Percentiles rank a stretch among this genome's conserved stretches.
Conservation (phyloP, 2,113 vertebrate genomes). For the Scopus umbretta region DNA sequence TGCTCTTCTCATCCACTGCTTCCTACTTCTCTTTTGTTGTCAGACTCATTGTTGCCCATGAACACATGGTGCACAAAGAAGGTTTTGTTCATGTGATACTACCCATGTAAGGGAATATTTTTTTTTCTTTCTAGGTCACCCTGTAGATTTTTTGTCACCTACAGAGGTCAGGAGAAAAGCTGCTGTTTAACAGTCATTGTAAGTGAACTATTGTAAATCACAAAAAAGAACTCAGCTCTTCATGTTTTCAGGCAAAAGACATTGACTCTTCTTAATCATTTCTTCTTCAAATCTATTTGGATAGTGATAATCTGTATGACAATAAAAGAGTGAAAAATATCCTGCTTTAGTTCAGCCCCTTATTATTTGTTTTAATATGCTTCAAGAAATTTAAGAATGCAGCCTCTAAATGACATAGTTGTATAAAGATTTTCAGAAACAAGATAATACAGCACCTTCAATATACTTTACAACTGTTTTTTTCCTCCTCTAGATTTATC, state of each 20-base stretch:
- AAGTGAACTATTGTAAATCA: neutral
- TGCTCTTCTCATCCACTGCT: neutral
- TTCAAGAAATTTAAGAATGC: neutral
- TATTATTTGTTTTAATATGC: neutral
- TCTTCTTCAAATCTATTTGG: neutral
- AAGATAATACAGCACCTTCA: neutral
- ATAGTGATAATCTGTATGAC: neutral
- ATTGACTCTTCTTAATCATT: neutral
- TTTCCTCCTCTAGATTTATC: neutral
- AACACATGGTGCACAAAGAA: neutral
- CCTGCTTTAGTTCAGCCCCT: neutral
- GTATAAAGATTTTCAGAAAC: neutral
- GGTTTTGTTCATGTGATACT: neutral
- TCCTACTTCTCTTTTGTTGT: neutral
- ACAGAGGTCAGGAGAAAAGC: neutral
- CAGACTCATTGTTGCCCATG: neutral
- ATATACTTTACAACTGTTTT: neutral
- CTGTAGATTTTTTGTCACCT: neutral
- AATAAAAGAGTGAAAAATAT: neutral
- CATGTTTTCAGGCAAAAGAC: neutral
- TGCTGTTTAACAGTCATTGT: neutral
- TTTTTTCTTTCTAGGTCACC: neutral
- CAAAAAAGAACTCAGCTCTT: neutral
- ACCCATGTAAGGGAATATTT: neutral
- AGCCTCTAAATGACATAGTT: neutral